Evolutionary conservation across 2,797 vertebrate species (phyloP).

Genomic region (Pangasius djambal): DNA sequence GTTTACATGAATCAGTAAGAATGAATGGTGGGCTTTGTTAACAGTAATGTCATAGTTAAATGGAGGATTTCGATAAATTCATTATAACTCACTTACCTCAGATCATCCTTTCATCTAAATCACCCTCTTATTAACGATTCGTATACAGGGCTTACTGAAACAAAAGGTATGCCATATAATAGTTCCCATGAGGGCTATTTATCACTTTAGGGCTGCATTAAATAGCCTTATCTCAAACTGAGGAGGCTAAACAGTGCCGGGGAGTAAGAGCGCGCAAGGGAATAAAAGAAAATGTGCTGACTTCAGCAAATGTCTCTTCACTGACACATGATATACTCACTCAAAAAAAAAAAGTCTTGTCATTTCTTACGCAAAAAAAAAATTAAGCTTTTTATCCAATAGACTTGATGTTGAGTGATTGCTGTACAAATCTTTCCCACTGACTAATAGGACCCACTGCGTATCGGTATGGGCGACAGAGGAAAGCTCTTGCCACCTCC

Average conservation of each 20-base stretch:
- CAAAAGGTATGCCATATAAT: conserved; percentile 47
- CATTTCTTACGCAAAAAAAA: conserved; percentile 15
- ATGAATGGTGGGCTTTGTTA: neutral
- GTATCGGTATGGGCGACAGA: neutral
- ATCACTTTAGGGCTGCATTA: conserved; percentile 54
- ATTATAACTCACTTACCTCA: neutral
- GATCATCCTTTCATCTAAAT: conserved; percentile 19
- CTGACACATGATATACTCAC: conserved; percentile 32
- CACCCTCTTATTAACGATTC: conserved; percentile 39
- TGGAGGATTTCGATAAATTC: neutral
- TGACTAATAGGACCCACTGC: neutral
- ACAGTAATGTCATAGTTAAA: neutral
- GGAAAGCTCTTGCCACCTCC: neutral
- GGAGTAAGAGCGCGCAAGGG: conserved; percentile 51
- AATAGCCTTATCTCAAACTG: conserved; percentile 53
- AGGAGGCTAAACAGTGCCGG: conserved; percentile 45
- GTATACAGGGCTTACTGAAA: conserved; percentile 52
- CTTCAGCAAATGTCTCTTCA: conserved; percentile 38
- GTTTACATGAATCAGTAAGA: neutral
- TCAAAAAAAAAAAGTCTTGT: neutral
- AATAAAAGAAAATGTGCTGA: conserved; percentile 58
- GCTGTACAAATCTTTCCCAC: neutral
- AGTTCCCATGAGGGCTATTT: conserved; percentile 52
- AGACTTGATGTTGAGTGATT: neutral
- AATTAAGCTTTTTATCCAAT: neutral